phyloP scores from a whole-genome alignment of 2,113 vertebrate genomes.

The Odocoileus hemionus region DNA sequence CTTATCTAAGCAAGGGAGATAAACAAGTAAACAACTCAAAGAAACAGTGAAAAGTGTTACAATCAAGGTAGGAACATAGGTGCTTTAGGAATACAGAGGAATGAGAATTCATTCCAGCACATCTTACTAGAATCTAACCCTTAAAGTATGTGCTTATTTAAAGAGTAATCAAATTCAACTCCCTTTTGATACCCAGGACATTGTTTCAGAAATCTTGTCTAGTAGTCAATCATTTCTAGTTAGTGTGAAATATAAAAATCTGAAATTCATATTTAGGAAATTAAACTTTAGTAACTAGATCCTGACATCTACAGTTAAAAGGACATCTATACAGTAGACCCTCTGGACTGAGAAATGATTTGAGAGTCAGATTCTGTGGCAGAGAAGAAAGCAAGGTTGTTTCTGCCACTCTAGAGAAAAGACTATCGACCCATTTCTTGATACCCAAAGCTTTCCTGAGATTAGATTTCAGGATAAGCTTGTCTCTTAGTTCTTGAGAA shows the following conservation, averaged over 20 bases:
- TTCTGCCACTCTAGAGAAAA: neutral
- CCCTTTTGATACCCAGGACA: conserved; percentile 4
- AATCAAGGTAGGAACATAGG: conserved; percentile 18
- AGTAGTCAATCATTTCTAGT: conserved; percentile 24
- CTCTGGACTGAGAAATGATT: conserved; percentile 27
- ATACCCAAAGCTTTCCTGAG: conserved; percentile 44
- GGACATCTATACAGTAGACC: conserved; percentile 39
- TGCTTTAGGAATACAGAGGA: conserved; percentile 20
- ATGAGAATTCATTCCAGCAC: conserved; percentile 47
- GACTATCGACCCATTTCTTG: neutral
- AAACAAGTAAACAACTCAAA: neutral
- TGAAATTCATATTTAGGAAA: conserved; percentile 43
- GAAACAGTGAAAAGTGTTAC: conserved; percentile 29
- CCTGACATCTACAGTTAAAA: neutral
- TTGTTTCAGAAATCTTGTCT: conserved; percentile 33
- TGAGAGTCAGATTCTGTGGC: conserved; percentile 31
- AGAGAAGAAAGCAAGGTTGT: neutral
- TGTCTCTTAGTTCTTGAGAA: conserved; percentile 17
- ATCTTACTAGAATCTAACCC: conserved; percentile 36
- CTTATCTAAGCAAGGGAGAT: conserved; percentile 4
- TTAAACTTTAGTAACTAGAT: conserved; percentile 4
- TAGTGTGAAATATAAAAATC: conserved; percentile 28
- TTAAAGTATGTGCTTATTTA: conserved; percentile 47
- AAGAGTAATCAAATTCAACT: conserved; percentile 6
- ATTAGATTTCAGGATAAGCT: neutral